Base-by-base conservation (phyloP, 2,888 invertebrate genomes). In the Hanleya hanleyi region DNA sequence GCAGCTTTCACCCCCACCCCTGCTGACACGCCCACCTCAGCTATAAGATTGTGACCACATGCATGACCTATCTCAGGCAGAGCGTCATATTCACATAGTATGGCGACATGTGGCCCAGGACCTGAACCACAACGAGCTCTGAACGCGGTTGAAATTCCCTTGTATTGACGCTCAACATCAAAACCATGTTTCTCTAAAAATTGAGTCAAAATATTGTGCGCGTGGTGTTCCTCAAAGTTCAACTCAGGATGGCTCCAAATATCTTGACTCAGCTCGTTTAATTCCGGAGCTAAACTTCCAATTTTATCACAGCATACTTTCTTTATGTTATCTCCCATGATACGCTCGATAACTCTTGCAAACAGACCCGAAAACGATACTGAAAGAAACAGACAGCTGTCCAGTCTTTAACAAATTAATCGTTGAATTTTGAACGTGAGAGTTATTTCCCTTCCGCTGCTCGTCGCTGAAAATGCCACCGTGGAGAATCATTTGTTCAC, bases 11-110 rank as follows among this genome's bases (percentile, higher is more conserved):
- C 71, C 2, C 84, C 89, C 0, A 90, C 57, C 0, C 84, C 85
- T 1, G 89, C 83, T 3, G 86, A 88, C n/a, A 90, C 70, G 2
- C 89, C 89, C 1, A 85, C 82, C 68, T 87, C 88, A 1, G 89
- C 86, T 22, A 88, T 87, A 36, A 90, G 77, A 69, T 90, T 90
- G 75, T 90, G 90, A 22, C 90, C 90, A 77, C 90, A 90, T 0
- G 89, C 90, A 77, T 90, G 90, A 0, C 90, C 90, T 1, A 90
- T 84, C 4, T 81, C 87, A 2, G 88, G 88, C 15, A 90, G 74
- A 18, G 90, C 90, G 76, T 91, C 91, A 75, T 90, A 91, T 75
- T 91, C 90, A 77, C 90, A 90, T 26, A 90, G 69, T 18, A 90
- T 81, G 9, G 86, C 87, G 9, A 90, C 74, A 67, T 86, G 81